Base-by-base conservation (phyloP, 2,888 invertebrate genomes). In the Agonopterix arenella region DNA sequence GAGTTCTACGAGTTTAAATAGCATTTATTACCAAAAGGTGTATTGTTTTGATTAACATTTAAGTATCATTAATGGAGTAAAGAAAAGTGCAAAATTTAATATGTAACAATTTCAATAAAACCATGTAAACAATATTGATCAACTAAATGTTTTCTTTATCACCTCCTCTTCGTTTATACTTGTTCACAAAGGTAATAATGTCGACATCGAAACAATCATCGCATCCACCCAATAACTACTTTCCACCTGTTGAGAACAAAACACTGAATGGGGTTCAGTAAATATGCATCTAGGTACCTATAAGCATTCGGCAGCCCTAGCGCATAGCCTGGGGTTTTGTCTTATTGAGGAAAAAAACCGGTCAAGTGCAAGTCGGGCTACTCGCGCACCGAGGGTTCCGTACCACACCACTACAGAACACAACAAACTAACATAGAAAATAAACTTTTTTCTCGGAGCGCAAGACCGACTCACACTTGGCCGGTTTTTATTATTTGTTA, bases 21-120 rank as follows among this genome's bases (percentile, higher is more conserved):
- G 89, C 89, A 89, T 89, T 89, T 89, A 89, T 84, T 85, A 88
- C 85, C 86, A 85, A 86, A 85, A 66, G 80, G 83, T 84, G 82
- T 83, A 84, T 28, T 76, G 84, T 86, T 85, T 86, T 81, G 82
- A 85, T 74, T 84, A 85, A 82, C 76, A 69, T 79, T 70, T 81
- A 84, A 81, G 81, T 79, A 79, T 76, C 76, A 71, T 80, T 80
- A 74, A 79, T 71, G 75, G 75, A 80, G 68, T 83, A 82, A 84
- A 78, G 68, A 73, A 76, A 84, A 88, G 88, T 88, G 86, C 88
- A 89, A 89, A 89, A 86, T 85, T 89, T 81, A 84, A 73, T 81
- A 85, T 88, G 86, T 88, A 86, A 84, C 76, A 80, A 79, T 81
- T 85, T 85, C 83, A 88, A 86, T 85, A 86, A 86, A 86, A 84